Evolutionary conservation across 1,140 invertebrate species (phyloP).

Genomic region (Phenacoccus solenopsis): DNA sequence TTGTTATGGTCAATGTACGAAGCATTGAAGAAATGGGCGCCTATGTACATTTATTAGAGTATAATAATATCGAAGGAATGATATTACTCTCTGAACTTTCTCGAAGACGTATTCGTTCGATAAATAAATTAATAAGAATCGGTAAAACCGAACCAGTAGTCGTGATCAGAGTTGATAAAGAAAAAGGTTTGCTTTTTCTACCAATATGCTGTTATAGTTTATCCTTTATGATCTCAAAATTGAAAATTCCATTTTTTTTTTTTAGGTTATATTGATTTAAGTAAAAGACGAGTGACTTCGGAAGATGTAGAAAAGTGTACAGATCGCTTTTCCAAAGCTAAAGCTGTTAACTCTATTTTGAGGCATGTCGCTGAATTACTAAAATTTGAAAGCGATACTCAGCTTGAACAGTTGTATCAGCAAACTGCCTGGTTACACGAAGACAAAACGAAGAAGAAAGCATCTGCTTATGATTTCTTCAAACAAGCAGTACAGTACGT

Average conservation of each 20-base stretch:
- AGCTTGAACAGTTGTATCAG: conserved; percentile 88
- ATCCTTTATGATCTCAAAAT: not conserved
- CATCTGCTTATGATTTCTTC: conserved; percentile 93
- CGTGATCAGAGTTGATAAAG: conserved; percentile 98
- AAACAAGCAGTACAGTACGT: conserved; percentile 94
- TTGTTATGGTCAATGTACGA: conserved; percentile 98
- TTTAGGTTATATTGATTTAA: conserved; percentile 95
- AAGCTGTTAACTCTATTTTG: conserved; percentile 96
- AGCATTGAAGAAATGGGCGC: conserved; percentile 99
- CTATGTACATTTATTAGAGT: conserved; percentile 94
- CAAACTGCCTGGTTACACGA: conserved; percentile 99
- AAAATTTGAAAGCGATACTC: conserved; percentile 76
- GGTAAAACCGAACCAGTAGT: conserved; percentile 98
- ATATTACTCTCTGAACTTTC: conserved; percentile 92
- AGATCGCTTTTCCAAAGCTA: conserved; percentile 95
- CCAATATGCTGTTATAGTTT: not conserved
- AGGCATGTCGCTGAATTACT: conserved; percentile 93
- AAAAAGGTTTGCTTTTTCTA: conserved; percentile 61
- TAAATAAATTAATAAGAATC: conserved; percentile 97
- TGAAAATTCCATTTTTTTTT: conserved; percentile 14
- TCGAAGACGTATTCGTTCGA: conserved; percentile 93
- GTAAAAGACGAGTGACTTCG: conserved; percentile 92
- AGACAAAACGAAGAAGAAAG: conserved; percentile 91
- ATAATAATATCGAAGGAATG: conserved; percentile 98
- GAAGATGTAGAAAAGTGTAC: conserved; percentile 98